Percentiles rank a stretch among this genome's conserved stretches.
Evolutionary conservation across 2,888 invertebrate species (phyloP).

Genomic region (Euzophera pinguis): DNA sequence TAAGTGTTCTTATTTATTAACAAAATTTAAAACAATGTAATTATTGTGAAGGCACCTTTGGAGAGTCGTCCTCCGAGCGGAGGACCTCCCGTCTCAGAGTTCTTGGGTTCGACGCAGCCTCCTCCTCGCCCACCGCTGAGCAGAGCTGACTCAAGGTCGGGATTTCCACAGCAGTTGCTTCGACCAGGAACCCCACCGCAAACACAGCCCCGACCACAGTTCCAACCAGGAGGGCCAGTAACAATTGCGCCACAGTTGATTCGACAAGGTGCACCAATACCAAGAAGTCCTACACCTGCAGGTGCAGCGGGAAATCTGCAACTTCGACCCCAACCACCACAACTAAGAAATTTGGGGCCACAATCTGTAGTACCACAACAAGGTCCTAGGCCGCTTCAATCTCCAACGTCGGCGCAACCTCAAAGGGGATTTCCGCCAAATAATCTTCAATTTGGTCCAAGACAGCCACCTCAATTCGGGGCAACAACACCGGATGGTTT

Average conservation of each 20-base stretch:
- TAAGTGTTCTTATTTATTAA: not conserved
- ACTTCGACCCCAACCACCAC: constrained; percentile 47
- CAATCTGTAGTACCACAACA: constrained; percentile 59
- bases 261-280: constrained; percentile 49
- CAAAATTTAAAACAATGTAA: constrained; percentile 18
- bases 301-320: constrained; percentile 50
- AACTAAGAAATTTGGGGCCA: constrained; percentile 55
- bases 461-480: constrained; percentile 31
- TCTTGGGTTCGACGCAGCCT: constrained; percentile 40
- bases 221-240: constrained; percentile 69
- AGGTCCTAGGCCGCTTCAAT: constrained; percentile 51
- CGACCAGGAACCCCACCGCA: constrained; percentile 50
- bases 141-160: constrained; percentile 61
- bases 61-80: constrained; percentile 54
- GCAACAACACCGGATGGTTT: constrained; percentile 57
- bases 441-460: constrained; percentile 43
- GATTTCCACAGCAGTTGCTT: constrained; percentile 50
- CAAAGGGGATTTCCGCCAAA: constrained; percentile 67
- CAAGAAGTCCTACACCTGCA: constrained; percentile 48
- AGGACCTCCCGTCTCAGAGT: constrained; percentile 45
- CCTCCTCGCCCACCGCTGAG: constrained; percentile 56
- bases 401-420: constrained; percentile 46
- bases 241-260: constrained; percentile 53
- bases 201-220: constrained; percentile 57
- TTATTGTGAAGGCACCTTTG: constrained; percentile 55